phyloP scores from a whole-genome alignment of 2,113 vertebrate species.

The Takifugu bimaculatus region DNA sequence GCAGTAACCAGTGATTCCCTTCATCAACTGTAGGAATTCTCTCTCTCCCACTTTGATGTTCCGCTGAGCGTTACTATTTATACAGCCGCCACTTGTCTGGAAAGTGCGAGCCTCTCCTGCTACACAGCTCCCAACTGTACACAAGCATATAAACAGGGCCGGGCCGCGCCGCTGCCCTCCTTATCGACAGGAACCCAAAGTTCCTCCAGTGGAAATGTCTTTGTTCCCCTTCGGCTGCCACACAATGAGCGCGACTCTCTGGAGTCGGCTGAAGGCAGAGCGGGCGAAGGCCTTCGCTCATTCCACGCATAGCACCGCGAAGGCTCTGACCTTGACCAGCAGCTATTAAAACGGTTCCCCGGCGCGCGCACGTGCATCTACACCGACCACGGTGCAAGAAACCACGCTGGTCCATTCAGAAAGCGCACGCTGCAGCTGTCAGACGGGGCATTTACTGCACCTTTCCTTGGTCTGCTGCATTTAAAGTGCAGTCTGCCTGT shows the following conservation, averaged over 20 bases:
- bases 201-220: slow-evolving; percentile 80
- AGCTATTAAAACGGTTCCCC: slow-evolving; percentile 56
- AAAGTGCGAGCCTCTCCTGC: slow-evolving; percentile 57
- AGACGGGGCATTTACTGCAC: too few species aligned
- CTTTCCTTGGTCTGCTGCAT: too few species aligned
- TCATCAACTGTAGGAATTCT: slow-evolving; percentile 59
- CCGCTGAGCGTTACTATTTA: slow-evolving; percentile 68
- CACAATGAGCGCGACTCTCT: slow-evolving; percentile 76
- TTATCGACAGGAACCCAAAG: slow-evolving; percentile 81
- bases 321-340: slow-evolving; percentile 60
- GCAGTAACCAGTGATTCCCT: slow-evolving; percentile 35
- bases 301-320: slow-evolving; percentile 57
- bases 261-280: slow-evolving; percentile 65
- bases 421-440: slow-evolving; percentile 16
- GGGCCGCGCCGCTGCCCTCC: slow-evolving; percentile 60
- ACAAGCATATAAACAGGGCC: slow-evolving; percentile 71
- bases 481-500: too few species aligned
- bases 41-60: slow-evolving; percentile 64
- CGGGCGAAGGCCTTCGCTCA: slow-evolving; percentile 56
- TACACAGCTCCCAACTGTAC: slow-evolving; percentile 58
- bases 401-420: slow-evolving; percentile 8
- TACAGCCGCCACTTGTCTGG: slow-evolving; percentile 70
- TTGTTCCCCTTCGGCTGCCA: slow-evolving; percentile 72
- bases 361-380: slow-evolving; percentile 3
- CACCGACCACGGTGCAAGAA: slow-evolving; percentile 38